Base-by-base conservation (phyloP, 2,888 invertebrate species). In the Osmoderma eremita region DNA sequence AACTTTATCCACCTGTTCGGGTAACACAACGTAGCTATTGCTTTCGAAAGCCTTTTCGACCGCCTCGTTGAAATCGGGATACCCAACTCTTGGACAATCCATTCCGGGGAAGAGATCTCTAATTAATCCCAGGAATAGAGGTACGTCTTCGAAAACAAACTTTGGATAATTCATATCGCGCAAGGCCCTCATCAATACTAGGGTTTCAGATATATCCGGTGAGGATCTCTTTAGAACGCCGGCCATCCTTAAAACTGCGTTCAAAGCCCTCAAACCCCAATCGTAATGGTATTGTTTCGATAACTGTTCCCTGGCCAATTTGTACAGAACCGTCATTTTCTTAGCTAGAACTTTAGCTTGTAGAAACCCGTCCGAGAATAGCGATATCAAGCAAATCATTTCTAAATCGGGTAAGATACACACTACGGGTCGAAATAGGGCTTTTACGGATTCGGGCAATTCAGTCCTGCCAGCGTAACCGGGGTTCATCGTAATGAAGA, bases 401-500 rank as follows among this genome's bases (percentile, higher is more conserved):
- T 96, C 95, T 68, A 94, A 83, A 79, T 97, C 96, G 0, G 97
- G 97, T 48, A 94, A 88, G 68, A 96, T 94, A 79, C 96, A 96
- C 1, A 95, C 94, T 1, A 96, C 95, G 0, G 97, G 96, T 8
- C 97, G 86, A 81, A 97, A 97, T 30, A 95, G 83, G 0, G 94
- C 93, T 80, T 97, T 97, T 5, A 97, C 94, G 0, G 94, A 94
- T 81, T 96, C 96, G 0, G 96, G 97, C 30, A 97, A 83, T 78
- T 96, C 95, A 0, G 95, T 95, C 65, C 95, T 88, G 0, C 95
- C 95, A 0, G 95, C 94, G 78, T 96, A 95, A 0, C 95, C 95
- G 0, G 95, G 95, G 84, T 97, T 96, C 95, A 97, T 96, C 0
- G 96, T 97, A 64, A 96, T 94, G 82, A 97, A 97, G 70, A 97